Conservation (phyloP, 2,888 invertebrate genomes). For the Epinotia bilunana region DNA sequence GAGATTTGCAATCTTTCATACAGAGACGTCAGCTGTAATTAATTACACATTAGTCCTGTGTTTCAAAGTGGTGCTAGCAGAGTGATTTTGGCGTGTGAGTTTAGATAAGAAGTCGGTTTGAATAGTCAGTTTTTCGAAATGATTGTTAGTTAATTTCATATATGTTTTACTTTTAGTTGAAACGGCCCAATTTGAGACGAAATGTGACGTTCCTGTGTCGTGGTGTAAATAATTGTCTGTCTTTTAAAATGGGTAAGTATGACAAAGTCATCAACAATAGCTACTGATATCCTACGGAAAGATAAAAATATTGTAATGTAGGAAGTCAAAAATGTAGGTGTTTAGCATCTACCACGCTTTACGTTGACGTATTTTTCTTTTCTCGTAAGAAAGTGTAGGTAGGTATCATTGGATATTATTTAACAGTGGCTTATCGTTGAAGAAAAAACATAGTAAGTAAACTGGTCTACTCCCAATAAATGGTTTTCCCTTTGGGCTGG, state of each 20-base stretch:
- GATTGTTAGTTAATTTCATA: neutral
- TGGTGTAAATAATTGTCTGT: no score
- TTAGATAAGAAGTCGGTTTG: neutral
- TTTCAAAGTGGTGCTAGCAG: neutral
- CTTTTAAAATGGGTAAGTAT: no score
- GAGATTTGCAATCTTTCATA: neutral
- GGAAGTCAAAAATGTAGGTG: neutral
- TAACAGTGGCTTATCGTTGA: no score
- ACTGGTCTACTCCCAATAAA: no score
- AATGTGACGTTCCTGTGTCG: no score
- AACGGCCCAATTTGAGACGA: no score
- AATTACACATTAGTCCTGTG: constrained; percentile 11
- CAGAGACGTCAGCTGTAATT: neutral
- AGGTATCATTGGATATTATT: neutral
- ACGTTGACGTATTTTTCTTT: neutral
- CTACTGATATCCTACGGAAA: no score
- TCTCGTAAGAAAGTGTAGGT: neutral
- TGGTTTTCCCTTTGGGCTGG: no score
- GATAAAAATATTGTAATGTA: neutral
- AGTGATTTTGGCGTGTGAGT: neutral
- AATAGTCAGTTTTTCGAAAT: neutral
- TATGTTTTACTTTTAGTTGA: no score
- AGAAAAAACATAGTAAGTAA: no score
- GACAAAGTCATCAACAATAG: no score
- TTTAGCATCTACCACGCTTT: neutral